phyloP scores from a whole-genome alignment of 2,113 vertebrate genomes.

The Pangasianodon hypophthalmus region DNA sequence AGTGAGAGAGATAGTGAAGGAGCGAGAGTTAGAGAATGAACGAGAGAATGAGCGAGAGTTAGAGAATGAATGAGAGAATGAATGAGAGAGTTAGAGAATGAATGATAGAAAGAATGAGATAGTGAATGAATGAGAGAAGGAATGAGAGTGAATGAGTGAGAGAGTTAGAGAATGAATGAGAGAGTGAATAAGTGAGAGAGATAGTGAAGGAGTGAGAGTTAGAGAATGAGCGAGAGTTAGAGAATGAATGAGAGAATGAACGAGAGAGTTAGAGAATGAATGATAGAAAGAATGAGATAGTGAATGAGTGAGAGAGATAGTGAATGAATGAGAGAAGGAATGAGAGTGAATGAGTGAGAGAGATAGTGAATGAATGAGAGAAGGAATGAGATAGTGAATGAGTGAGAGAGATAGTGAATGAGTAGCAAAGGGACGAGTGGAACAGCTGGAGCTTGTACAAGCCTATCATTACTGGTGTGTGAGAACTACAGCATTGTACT shows the following conservation, averaged over 20 bases:
- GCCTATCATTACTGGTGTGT: constrained; percentile 6
- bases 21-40: neutral
- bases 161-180: neutral
- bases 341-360: neutral
- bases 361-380: neutral
- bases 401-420: neutral
- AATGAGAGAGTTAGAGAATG: neutral
- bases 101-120: no score
- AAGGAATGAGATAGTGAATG: neutral
- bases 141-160: neutral
- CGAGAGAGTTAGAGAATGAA: neutral
- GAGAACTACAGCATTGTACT: neutral
- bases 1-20: neutral
- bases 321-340: no score
- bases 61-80: neutral
- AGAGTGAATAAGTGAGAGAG: neutral
- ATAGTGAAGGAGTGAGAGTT: neutral
- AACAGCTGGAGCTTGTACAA: constrained; percentile 8
- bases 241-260: neutral
- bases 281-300: no score
- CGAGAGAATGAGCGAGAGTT: neutral
- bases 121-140: no score
- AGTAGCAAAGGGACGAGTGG: neutral
- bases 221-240: neutral
- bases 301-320: neutral